These are phyloP conservation scores for Solenopsis invicta DNA, from an alignment of 1,140 invertebrate species.

Conservation along the genomic window DNA sequence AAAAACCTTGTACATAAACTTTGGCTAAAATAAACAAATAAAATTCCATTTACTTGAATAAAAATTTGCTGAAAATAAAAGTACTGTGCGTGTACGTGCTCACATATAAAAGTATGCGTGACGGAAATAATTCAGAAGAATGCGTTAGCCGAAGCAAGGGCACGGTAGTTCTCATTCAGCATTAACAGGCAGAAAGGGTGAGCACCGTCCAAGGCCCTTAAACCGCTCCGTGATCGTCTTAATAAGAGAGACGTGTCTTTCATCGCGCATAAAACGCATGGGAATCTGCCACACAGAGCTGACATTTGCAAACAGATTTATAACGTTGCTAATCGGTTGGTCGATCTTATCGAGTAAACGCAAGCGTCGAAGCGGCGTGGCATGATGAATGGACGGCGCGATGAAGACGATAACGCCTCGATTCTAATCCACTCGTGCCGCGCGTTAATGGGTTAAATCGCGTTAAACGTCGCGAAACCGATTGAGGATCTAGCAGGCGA, in stretches of 20 bases:
- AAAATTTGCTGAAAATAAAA: too few relatives aligned
- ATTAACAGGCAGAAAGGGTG: neutral
- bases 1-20: too few relatives aligned
- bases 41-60: too few relatives aligned
- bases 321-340: conserved; percentile 1
- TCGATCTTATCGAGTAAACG: conserved; percentile 41
- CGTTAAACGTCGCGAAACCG: conserved; percentile 33
- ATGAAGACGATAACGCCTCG: neutral
- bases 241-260: conserved; percentile 26
- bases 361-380: neutral
- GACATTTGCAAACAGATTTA: conserved; percentile 48
- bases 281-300: neutral
- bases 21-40: too few relatives aligned
- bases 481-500: conserved; percentile 1
- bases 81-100: too few relatives aligned
- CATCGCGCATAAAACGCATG: conserved; percentile 3
- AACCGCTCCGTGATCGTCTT: conserved; percentile 15
- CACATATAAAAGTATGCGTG: too few relatives aligned
- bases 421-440: conserved; percentile 29
- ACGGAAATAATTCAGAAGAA: neutral
- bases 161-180: neutral
- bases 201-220: neutral
- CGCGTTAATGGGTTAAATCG: conserved; percentile 48
- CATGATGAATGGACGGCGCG: conserved; percentile 28
- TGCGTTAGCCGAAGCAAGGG: neutral